Base-by-base conservation (phyloP, 2,888 invertebrate genomes). In the Stegana nigrithorax region DNA sequence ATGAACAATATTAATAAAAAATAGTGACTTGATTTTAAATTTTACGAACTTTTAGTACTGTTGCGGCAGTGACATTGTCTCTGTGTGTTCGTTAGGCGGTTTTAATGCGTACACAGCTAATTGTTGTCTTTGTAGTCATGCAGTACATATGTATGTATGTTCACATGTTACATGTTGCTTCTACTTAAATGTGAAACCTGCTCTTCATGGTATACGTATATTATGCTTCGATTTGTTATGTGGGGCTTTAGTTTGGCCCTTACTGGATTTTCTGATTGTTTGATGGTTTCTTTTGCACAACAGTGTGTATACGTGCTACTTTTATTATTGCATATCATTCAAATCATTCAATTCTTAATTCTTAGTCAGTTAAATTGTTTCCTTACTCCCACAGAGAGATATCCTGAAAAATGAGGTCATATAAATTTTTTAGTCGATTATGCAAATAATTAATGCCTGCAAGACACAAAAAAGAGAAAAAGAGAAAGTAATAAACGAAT, bases 331-430 rank as follows among this genome's bases (percentile, higher is more conserved):
- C 67, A 67, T 73, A 69, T 75, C 66, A 72, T 70, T 68, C 66
- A 51, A 14, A 75, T 70, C 69, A 69, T 65, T 67, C 59, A 64
- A 36, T 67, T 62, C 17, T 65, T 68, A 53, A 67, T 67, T 69
- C 72, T 66, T 70, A 67, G 61, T 72, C 64, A 71, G 67, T 71
- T 73, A 80, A 78, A 81, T 67, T 82, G 80, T 80, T 84, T 83
- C 83, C 80, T 83, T 83, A 81, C 78, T 82, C 82, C 84, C 85
- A 84, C 76, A 79, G 82, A 80, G 83, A 82, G 81, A 82, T 83
- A 83, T 85, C 85, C 84, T 85, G 85, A 85, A 85, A 85, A 84
- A 85, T 81, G 81, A 83, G 81, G 78, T 84, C 82, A 85, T 85
- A 85, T 78, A 85, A 73, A 81, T 85, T 81, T 85, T 85, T 85